Evolutionary conservation across 2,113 vertebrate species (phyloP).

Genomic region (Columbina picui): DNA sequence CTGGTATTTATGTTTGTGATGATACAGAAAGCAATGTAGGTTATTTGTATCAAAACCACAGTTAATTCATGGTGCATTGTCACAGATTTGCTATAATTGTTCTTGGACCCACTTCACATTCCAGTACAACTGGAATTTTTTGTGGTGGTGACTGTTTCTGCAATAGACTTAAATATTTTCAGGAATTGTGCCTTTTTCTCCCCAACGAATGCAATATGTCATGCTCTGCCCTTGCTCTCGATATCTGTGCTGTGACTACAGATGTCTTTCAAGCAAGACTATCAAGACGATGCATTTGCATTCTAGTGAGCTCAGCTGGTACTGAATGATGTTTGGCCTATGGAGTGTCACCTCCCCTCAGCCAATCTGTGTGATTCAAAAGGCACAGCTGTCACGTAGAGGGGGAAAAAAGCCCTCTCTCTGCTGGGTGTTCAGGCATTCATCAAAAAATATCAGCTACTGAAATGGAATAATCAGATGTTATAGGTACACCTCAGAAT

Average conservation of each 20-base stretch:
- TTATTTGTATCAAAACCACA: neutral
- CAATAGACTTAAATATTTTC: conserved; percentile 9
- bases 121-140: neutral
- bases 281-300: conserved; percentile 21
- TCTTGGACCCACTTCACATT: neutral
- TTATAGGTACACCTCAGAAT: neutral
- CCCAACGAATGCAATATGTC: conserved; percentile 16
- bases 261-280: conserved; percentile 40
- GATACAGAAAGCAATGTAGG: neutral
- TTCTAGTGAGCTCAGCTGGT: neutral
- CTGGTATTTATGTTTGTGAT: neutral
- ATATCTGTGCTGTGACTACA: conserved; percentile 16
- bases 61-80: neutral
- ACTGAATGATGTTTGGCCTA: conserved; percentile 40
- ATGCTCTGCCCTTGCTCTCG: conserved; percentile 12
- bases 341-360: conserved; percentile 9
- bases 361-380: conserved; percentile 48
- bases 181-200: neutral
- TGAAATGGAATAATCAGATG: conserved; percentile 34
- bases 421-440: conserved; percentile 12
- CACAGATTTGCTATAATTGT: conserved; percentile 7
- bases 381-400: neutral
- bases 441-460: conserved; percentile 36
- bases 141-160: neutral
- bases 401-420: neutral